Base-by-base conservation (phyloP, 2,113 vertebrate genomes). In the Conger conger region DNA sequence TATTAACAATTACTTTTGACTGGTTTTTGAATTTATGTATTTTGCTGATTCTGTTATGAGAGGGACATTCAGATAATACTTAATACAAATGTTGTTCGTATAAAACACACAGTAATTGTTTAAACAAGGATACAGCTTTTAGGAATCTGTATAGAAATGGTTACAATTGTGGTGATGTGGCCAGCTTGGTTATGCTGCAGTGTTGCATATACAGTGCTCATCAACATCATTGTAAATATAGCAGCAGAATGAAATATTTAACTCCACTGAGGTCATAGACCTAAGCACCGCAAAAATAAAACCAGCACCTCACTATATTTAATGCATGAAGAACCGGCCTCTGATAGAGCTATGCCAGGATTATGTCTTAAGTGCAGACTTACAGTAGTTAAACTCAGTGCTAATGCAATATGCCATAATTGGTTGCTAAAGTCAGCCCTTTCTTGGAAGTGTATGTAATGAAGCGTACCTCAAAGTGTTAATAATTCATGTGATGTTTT, bases 401-500 rank as follows among this genome's bases (percentile, higher is more conserved):
- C 82, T 45, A 36, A 37, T 17, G 73, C 60, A 42, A 38, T 77
- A 20, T 9, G 30, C 54, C 76, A 53, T 37, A 85, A 77, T 35
- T 63, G 36, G 42, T 73, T 77, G 73, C 37, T 80, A 53, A 84
- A 76, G 38, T 45, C 20, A 35, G 27, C 86, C 57, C 15, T 27
- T 54, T 76, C 53, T 45, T 83, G 76, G 76, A 83, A 63, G 13
- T 20, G 27, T 7, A 16, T 36, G 5, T 73, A 73, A 33, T 73
- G 68, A 73, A 33, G 81, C 81, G 4, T 38, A 38, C 57, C 27
- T 82, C 37, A 68, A 57, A 68, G 36, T 77, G 50, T 82, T 79
- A 60, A 87, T 82, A 84, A 84, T 87, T 57, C 80, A 79, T 79
- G 73, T 60, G 23, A 23, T 83, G 73, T 80, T 42, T 80, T 30